A percentile compares a stretch with the other conserved stretches of the same genome.
Conservation (phyloP, 2,113 vertebrate species). For the Chloropsis hardwickii region DNA sequence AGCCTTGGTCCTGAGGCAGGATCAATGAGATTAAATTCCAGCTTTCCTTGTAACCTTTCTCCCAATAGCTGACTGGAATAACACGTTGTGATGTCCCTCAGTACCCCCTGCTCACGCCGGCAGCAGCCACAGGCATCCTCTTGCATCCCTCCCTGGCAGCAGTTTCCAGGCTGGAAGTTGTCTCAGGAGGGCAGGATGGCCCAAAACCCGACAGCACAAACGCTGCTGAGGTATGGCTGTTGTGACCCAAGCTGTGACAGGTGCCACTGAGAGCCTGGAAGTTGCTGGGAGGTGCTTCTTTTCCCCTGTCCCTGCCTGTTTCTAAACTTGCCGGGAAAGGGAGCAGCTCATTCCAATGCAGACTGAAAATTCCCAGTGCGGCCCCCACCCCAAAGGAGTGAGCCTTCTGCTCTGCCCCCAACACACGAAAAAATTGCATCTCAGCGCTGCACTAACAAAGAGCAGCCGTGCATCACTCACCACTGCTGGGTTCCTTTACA, state of each 20-base stretch:
- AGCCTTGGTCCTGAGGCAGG: not conserved
- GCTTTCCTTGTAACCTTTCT: not conserved
- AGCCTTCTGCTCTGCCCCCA: not conserved
- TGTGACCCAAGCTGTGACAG: not conserved
- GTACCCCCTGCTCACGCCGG: rapidly evolving
- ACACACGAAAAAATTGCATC: not conserved
- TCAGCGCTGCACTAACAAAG: not conserved
- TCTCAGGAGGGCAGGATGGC: not conserved
- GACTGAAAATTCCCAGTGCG: not conserved
- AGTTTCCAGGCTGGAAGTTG: not conserved
- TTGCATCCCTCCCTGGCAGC: not conserved
- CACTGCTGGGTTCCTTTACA: not conserved
- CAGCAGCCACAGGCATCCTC: not conserved
- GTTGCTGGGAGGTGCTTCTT: not conserved
- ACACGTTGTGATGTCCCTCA: rapidly evolving
- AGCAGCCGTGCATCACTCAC: not conserved
- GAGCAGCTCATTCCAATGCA: not conserved
- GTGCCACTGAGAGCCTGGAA: not conserved
- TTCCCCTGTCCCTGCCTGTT: not conserved
- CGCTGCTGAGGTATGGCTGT: not conserved
- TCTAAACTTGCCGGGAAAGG: not conserved
- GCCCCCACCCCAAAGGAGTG: not conserved
- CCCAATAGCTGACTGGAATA: not conserved
- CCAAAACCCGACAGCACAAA: not conserved
- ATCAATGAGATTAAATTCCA: not conserved